These are phyloP conservation scores for Maylandia zebra DNA, from an alignment of 2,113 vertebrate species.

Conservation along the genomic window DNA sequence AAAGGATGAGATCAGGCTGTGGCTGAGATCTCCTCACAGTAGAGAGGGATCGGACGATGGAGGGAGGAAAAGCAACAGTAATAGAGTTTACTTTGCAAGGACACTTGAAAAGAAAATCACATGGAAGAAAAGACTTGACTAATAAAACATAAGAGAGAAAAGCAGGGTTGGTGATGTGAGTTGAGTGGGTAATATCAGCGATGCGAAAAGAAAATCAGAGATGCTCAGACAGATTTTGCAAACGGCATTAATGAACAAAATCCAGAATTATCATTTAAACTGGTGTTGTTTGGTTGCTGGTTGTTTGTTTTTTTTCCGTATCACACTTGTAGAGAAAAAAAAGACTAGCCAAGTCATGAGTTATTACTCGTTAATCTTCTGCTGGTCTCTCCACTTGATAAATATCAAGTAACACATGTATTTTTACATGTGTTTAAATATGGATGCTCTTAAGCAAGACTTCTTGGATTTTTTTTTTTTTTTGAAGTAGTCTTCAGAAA, in stretches of 20 bases:
- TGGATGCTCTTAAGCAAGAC: not conserved
- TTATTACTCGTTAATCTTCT: conserved; percentile 74
- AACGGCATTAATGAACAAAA: not conserved
- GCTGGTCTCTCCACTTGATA: conserved; percentile 73
- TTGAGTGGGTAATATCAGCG: not conserved
- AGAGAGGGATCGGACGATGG: not conserved
- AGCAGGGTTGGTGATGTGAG: not conserved
- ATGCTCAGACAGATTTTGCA: not conserved
- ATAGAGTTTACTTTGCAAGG: not conserved
- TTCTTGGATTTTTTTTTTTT: not conserved
- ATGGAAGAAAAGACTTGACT: not conserved
- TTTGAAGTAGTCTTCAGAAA: not conserved
- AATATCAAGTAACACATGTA: conserved; percentile 76
- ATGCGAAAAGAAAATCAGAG: not conserved
- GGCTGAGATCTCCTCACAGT: conserved; percentile 27
- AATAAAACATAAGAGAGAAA: not conserved
- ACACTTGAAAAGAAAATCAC: not conserved
- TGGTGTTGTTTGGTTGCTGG: not conserved
- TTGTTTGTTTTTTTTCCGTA: accelerated
- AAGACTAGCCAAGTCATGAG: conserved; percentile 78
- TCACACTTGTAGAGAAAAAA: conserved; percentile 43
- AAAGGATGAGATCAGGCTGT: conserved; percentile 22
- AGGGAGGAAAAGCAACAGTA: not conserved
- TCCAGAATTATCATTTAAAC: not conserved
- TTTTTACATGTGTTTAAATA: not conserved